Evolutionary conservation across 2,113 vertebrate genomes (phyloP).

Genomic region (Formicarius rufipectus): DNA sequence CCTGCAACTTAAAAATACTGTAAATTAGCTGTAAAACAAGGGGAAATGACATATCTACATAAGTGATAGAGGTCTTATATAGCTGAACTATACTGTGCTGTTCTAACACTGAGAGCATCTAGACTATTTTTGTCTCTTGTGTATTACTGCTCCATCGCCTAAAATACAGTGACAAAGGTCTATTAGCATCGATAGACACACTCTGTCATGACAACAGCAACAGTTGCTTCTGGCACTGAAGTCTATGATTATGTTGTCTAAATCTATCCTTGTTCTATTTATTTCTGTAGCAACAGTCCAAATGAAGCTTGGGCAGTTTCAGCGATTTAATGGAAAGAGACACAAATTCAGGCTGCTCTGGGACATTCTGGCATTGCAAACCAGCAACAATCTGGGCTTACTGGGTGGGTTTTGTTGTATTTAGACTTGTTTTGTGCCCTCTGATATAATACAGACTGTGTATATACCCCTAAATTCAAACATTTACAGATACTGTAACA

Average conservation of each 20-base stretch:
- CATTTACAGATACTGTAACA: neutral
- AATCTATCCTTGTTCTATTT: slow-evolving; percentile 12
- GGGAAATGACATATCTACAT: neutral
- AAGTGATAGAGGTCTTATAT: neutral
- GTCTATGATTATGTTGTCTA: neutral
- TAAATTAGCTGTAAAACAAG: neutral
- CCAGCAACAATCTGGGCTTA: neutral
- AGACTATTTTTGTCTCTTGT: neutral
- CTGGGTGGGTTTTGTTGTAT: neutral
- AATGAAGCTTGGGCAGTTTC: neutral
- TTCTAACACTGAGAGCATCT: neutral
- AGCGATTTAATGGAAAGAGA: neutral
- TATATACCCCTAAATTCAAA: neutral
- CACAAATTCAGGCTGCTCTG: neutral
- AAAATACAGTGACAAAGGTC: slow-evolving; percentile 2
- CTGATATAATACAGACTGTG: neutral
- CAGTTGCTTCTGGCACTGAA: neutral
- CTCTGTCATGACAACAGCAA: neutral
- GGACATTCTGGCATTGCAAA: neutral
- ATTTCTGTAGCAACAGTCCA: slow-evolving; percentile 1
- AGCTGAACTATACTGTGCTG: neutral
- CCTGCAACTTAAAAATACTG: neutral
- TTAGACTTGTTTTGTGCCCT: neutral
- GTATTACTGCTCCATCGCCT: neutral
- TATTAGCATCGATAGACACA: neutral